phyloP scores from a whole-genome alignment of 2,113 vertebrate species.

The Bothrops jararaca region DNA sequence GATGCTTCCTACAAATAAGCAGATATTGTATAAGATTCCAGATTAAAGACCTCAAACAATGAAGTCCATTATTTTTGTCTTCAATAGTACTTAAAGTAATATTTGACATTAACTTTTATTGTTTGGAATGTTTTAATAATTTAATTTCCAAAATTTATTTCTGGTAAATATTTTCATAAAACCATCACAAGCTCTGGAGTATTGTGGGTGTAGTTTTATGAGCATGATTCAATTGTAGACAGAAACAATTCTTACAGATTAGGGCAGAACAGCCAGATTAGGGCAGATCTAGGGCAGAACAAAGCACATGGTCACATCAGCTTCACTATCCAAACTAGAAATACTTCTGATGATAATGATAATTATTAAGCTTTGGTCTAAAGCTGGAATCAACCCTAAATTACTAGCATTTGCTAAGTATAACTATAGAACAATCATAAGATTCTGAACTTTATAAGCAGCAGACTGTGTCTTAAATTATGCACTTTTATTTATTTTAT shows the following conservation, averaged over 20 bases:
- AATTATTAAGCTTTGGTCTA: neutral
- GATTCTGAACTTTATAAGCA: neutral
- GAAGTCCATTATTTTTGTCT: neutral
- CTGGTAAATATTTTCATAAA: neutral
- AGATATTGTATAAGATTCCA: neutral
- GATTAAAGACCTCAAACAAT: neutral
- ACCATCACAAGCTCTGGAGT: neutral
- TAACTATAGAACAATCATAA: neutral
- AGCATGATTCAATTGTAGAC: neutral
- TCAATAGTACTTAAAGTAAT: conserved; percentile 17
- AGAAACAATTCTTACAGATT: neutral
- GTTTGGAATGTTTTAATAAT: conserved; percentile 6
- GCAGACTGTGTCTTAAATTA: neutral
- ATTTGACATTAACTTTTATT: conserved; percentile 10
- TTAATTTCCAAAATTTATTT: conserved; percentile 23
- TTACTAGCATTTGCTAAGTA: neutral
- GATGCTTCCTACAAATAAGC: neutral
- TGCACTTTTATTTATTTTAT: neutral
- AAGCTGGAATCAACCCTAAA: neutral
- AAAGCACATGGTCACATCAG: neutral
- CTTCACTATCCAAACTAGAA: neutral
- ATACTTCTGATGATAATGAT: neutral
- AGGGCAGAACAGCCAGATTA: neutral
- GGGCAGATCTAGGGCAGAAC: neutral
- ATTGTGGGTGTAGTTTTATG: neutral